phyloP scores from a whole-genome alignment of 2,888 invertebrate species.

The Ceramica pisi region DNA sequence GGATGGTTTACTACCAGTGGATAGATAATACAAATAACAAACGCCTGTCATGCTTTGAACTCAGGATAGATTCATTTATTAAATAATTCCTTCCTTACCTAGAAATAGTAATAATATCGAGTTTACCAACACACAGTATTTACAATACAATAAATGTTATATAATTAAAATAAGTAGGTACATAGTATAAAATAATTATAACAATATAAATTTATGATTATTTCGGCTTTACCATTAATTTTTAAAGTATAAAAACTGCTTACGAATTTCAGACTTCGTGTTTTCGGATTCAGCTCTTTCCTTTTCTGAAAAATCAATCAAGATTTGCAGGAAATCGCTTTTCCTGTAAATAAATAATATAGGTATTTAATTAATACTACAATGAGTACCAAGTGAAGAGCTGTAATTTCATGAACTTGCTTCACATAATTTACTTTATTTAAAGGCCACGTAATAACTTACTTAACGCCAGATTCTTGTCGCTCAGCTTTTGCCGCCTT shows the following conservation, averaged over 20 bases:
- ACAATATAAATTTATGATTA: neutral
- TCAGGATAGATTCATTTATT: neutral
- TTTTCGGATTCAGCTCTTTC: slow-evolving; percentile 75
- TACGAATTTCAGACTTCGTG: slow-evolving; percentile 70
- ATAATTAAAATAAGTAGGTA: neutral
- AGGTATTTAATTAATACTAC: neutral
- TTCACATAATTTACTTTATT: neutral
- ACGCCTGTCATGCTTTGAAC: neutral
- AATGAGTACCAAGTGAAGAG: neutral
- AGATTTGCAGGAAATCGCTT: slow-evolving; percentile 87
- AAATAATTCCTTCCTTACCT: neutral
- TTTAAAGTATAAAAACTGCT: slow-evolving; percentile 51
- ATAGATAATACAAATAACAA: neutral
- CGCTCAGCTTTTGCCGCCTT: slow-evolving; percentile 83
- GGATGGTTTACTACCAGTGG: too few species aligned
- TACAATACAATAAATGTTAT: neutral
- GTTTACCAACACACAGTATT: neutral
- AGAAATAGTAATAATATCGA: neutral
- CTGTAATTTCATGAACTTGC: neutral
- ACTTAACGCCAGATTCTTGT: slow-evolving; percentile 77
- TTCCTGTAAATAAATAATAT: slow-evolving; percentile 74
- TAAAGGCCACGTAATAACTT: slow-evolving; percentile 56
- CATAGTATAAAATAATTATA: too few species aligned
- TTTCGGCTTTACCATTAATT: neutral
- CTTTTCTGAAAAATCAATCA: slow-evolving; percentile 85